Evolutionary conservation across 2,797 vertebrate species (phyloP), one percentile per base, ranked within the genome.

Genomic region (Enteromius afrohamiltoni): DNA sequence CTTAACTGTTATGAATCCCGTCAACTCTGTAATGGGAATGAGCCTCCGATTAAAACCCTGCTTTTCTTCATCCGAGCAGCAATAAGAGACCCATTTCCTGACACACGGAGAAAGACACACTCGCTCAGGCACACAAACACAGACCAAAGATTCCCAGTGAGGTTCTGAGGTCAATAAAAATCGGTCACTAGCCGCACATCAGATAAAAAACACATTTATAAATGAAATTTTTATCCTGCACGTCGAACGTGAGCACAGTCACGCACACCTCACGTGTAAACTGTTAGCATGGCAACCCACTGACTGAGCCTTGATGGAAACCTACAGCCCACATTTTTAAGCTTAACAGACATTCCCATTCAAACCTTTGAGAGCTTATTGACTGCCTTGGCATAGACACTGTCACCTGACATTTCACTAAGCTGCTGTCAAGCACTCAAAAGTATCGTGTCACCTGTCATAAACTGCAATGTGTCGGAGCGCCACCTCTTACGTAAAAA

Each of bases 1-100:
- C 80, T 88, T 89, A 88, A 89, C 83, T 85, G 87, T 88, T 89
- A 88, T 90, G 89, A 90, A 89, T 89, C 83, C 87, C 89, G 87
- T 88, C 88, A 89, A 87, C 73, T 86, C 78, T 60, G 84, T 89
- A 90, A 91, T 91, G 89, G 90, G 87, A 89, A 90, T 83, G 82
- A 80, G 87, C 65, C 85, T 85, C 83, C 84, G 87, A 89, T 90
- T 91, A 88, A 89, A 90, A 89, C 83, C 83, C 77, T 82, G 86
- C 88, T 89, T 89, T 90, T 87, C 83, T 85, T 83, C 82, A 79
- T 85, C 77, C 70, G 60, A 88, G 81, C 81, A 76, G 79, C 77
- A 73, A 89, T 85, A 80, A 86, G 81, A 88, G 85, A 84, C 34
- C 84, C 77, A 85, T 88, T 89, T 78, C 85, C 79, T 3, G 71